Base-by-base conservation (phyloP, 2,797 vertebrate species). In the Triplophysa yarkandensis region DNA sequence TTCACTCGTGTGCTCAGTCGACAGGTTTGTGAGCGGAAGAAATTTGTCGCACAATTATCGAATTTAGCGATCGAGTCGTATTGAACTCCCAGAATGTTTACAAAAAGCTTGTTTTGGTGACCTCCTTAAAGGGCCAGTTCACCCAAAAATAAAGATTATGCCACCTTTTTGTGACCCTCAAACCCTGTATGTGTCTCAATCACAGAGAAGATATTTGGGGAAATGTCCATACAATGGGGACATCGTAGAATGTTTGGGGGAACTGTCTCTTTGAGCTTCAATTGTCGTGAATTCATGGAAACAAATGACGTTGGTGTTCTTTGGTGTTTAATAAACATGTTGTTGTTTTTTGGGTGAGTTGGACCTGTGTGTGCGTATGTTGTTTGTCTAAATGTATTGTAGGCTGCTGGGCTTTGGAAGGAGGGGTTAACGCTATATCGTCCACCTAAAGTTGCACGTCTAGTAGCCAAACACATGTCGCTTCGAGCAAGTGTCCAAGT, bases 381-480 rank as follows among this genome's bases (percentile, higher is more conserved):
- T 65, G 74, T 76, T 71, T 65, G 48, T 52, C 61, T 77, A 25
- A 74, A 50, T 65, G 72, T 60, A 68, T 39, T 60, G 60, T 75
- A 62, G 61, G 36, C 28, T 44, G 39, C 55, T 78, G 46, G 75
- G 39, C 67, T 78, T 16, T 61, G 43, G 71, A 70, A 82, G 76
- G 41, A 81, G 36, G 46, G 67, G 43, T 69, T 77, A 50, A 75
- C 19, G 61, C 63, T 68, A 64, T 34, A 79, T 36, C 71, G 84
- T 82, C 90, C 87, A 90, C 83, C 90, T 90, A 88, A 87, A 92
- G 85, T 90, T 77, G 80, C 90, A 89, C 85, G 82, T 84, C 89
- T 87, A 87, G 85, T 90, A 68, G 77, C 87, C 78, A 74, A 72
- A 82, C 71, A 76, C 30, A 55, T 41, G 70, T 23, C 69, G 74